These are phyloP conservation scores for Anolis carolinensis DNA, from an alignment of 2,113 vertebrate genomes.

Conservation along the genomic window DNA sequence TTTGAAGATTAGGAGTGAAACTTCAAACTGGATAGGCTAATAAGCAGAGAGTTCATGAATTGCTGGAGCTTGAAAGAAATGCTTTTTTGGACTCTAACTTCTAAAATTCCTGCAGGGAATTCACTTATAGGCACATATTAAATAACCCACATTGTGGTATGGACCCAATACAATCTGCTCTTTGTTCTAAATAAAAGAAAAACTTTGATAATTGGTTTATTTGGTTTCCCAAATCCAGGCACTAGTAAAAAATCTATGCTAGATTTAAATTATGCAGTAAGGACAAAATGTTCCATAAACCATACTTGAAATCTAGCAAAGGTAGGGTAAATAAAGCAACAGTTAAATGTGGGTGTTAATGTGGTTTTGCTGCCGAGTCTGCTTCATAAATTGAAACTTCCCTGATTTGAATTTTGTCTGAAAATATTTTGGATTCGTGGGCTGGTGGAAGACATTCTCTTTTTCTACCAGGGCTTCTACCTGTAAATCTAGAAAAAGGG, in stretches of 20 bases:
- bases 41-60: too few species aligned
- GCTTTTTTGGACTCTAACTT: too few species aligned
- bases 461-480: too few species aligned
- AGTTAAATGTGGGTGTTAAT: too few species aligned
- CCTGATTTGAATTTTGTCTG: not conserved
- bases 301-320: not conserved
- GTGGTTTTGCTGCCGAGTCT: too few species aligned
- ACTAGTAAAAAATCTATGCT: not conserved
- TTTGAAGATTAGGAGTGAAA: not conserved
- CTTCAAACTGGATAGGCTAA: not conserved
- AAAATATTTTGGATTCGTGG: not conserved
- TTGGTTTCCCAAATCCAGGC: too few species aligned
- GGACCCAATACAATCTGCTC: not conserved
- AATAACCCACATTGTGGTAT: too few species aligned
- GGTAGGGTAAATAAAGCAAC: too few species aligned
- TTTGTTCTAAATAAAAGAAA: not conserved
- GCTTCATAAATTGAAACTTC: not conserved
- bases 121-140: too few species aligned
- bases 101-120: too few species aligned
- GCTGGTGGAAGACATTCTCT: too few species aligned
- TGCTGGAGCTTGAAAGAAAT: too few species aligned
- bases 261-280: not conserved
- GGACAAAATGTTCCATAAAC: not conserved
- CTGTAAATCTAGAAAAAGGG: not conserved
- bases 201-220: not conserved